These are phyloP conservation scores for Cantharis flavilabris DNA, from an alignment of 2,888 invertebrate genomes.

Conservation along the genomic window DNA sequence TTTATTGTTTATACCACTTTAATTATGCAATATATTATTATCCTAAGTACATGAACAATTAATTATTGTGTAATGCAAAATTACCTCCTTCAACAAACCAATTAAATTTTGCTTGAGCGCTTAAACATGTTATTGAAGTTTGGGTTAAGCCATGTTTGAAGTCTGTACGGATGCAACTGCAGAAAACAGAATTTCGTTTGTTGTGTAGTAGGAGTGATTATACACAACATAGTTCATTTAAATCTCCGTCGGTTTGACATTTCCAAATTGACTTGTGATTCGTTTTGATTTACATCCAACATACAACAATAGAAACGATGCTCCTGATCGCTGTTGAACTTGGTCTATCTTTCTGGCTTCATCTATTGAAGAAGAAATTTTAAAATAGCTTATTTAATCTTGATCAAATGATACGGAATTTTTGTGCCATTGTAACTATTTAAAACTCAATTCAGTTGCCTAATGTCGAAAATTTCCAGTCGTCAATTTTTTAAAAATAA, in stretches of 20 bases:
- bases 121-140: background rate
- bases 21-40: background rate
- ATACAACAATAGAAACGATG: conserved; percentile 36
- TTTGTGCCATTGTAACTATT: conserved; percentile 15
- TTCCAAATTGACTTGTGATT: conserved; percentile 42
- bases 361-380: conserved; percentile 19
- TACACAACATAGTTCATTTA: conserved; percentile 34
- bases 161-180: background rate
- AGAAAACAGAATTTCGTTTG: background rate
- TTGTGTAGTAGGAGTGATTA: conserved; percentile 22
- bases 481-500: background rate
- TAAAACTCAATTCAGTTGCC: conserved; percentile 14
- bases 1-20: background rate
- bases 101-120: background rate
- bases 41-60: background rate
- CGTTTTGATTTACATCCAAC: conserved; percentile 40
- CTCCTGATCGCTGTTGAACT: conserved; percentile 27
- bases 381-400: conserved; percentile 14
- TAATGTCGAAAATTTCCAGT: background rate
- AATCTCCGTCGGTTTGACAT: conserved; percentile 38
- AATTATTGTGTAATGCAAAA: background rate
- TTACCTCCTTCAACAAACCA: background rate
- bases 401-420: conserved; percentile 20
- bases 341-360: conserved; percentile 16
- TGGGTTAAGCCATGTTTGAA: background rate